Evolutionary conservation across 2,888 invertebrate genomes (phyloP).

Genomic region (Drosophila pegasa): DNA sequence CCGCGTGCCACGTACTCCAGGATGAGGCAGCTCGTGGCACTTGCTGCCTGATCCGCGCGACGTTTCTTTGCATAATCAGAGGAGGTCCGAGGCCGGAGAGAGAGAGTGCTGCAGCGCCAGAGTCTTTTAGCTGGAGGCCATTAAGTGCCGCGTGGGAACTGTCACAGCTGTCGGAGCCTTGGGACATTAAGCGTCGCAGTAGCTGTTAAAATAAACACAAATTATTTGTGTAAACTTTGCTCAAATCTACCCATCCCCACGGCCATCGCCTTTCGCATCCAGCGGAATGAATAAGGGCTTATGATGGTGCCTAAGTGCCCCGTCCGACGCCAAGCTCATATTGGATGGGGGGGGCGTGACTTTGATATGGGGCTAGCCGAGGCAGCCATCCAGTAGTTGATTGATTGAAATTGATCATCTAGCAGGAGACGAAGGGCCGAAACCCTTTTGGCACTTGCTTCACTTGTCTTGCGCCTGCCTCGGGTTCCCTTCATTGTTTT

Average conservation of each 20-base stretch:
- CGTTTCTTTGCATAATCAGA: constrained; percentile 77
- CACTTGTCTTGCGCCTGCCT: constrained; percentile 11
- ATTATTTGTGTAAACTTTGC: constrained; percentile 79
- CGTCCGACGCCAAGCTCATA: constrained; percentile 10
- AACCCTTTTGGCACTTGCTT: constrained; percentile 44
- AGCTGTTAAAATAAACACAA: constrained; percentile 80
- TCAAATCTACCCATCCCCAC: constrained; percentile 36
- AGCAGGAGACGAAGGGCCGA: neutral
- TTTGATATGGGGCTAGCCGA: constrained; percentile 58
- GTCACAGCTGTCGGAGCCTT: constrained; percentile 53
- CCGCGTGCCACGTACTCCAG: constrained; percentile 49
- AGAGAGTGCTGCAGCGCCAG: constrained; percentile 25
- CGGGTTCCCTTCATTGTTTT: constrained; percentile 13
- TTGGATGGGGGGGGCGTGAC: constrained; percentile 28
- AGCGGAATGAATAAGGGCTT: constrained; percentile 48
- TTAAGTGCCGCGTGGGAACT: constrained; percentile 77
- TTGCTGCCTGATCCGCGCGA: constrained; percentile 52
- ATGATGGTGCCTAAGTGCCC: constrained; percentile 61
- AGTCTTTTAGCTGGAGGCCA: constrained; percentile 39
- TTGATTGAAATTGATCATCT: constrained; percentile 77
- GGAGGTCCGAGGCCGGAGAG: constrained; percentile 22
- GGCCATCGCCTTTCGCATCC: constrained; percentile 11
- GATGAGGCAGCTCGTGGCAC: constrained; percentile 22
- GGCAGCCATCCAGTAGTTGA: constrained; percentile 52
- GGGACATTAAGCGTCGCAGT: constrained; percentile 51